Evolutionary conservation across 2,888 invertebrate genomes (phyloP).

Genomic region (Limenitis camilla): DNA sequence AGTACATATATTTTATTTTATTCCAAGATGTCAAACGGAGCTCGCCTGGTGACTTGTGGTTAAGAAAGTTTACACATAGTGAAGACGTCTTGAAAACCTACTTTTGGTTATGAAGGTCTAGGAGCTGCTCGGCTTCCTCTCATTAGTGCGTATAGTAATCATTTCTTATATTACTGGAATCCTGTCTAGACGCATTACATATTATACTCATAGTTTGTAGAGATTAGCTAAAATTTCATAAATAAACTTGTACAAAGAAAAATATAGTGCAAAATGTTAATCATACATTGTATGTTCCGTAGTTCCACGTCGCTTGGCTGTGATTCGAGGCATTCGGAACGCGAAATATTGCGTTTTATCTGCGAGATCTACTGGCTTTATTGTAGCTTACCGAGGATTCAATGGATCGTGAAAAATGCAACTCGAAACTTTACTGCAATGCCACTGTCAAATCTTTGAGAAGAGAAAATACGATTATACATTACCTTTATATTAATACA

Average conservation of each 20-base stretch:
- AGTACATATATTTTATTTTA: no score
- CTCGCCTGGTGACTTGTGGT: no score
- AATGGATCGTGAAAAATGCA: slow-evolving; percentile 59
- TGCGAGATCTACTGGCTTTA: slow-evolving; percentile 20
- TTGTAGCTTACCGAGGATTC: slow-evolving; percentile 46
- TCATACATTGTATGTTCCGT: slow-evolving; percentile 9
- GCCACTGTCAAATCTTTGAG: slow-evolving; percentile 15
- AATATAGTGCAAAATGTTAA: slow-evolving; percentile 6
- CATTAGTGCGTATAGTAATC: no score
- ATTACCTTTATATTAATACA: not conserved
- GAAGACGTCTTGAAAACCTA: no score
- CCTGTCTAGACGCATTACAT: no score
- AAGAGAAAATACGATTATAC: not conserved
- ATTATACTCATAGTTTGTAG: not conserved
- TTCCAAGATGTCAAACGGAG: no score
- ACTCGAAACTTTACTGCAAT: slow-evolving; percentile 29
- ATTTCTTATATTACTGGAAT: no score
- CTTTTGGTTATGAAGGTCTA: no score
- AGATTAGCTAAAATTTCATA: not conserved
- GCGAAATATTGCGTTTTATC: slow-evolving; percentile 45
- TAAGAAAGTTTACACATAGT: no score
- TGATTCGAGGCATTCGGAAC: slow-evolving; percentile 33
- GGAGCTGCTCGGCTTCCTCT: no score
- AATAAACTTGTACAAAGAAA: not conserved
- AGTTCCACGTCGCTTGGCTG: slow-evolving; percentile 3